Conservation (phyloP, 2,888 invertebrate genomes). For the Blera fallax region DNA sequence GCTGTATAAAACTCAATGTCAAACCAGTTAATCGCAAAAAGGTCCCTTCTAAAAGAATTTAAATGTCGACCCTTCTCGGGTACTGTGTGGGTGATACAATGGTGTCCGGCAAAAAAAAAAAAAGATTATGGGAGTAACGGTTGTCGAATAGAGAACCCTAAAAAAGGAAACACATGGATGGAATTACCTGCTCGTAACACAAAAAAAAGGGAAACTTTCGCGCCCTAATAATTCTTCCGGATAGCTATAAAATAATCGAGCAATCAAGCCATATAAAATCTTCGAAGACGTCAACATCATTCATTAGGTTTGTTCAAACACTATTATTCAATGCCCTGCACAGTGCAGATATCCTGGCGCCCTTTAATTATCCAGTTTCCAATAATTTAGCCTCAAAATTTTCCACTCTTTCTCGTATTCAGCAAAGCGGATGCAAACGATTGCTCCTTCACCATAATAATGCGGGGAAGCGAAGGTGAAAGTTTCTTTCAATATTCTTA, state of each 20-base stretch:
- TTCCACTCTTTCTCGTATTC: neutral
- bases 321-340: neutral
- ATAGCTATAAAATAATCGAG: neutral
- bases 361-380: neutral
- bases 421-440: neutral
- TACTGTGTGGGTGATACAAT: neutral
- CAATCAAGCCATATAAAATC: neutral
- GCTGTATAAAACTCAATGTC: neutral
- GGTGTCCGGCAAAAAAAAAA: neutral
- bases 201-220: neutral
- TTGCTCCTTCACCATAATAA: neutral
- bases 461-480: neutral
- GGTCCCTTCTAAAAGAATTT: neutral
- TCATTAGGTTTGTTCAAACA: neutral
- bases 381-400: neutral
- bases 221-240: neutral
- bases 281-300: neutral
- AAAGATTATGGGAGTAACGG: neutral
- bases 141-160: neutral
- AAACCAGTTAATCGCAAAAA: slow-evolving; percentile 25
- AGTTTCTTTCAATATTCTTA: slow-evolving; percentile 15
- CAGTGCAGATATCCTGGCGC: neutral
- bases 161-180: neutral
- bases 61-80: neutral
- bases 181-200: neutral